Base-by-base conservation (phyloP, 1,140 invertebrate species). In the Meteorus sp. region DNA sequence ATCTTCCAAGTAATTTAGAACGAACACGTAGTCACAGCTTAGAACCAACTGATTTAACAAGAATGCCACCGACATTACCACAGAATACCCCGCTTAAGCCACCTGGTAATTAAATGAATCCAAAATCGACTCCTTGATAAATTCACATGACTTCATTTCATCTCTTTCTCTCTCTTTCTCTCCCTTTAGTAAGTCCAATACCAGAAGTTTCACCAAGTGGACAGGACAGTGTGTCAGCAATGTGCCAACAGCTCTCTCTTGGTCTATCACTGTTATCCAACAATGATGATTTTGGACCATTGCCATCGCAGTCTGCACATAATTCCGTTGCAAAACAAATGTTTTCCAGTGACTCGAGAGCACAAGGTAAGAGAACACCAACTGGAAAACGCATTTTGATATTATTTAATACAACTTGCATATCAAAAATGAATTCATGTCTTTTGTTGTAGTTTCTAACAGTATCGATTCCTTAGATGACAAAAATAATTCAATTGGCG, bases 1-100 rank as follows among this genome's bases (percentile, higher is more conserved):
- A 97, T 81, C 84, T 98, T 73, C 95, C 95, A 48, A 96, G 94
- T 66, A 97, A 93, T 72, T 80, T 95, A 61, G 93, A 97, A 77
- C 86, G 95, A 68, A 84, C 85, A 60, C 79, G 84, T 56, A 84
- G 84, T 55, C 79, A 84, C 67, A 84, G 72, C 78, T 87, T 82
- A 81, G 88, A 81, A 76, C 83, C 69, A 72, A 79, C 79, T 19
- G 74, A 77, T 66, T 72, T 83, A 61, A 68, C 80, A 58, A 76
- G 79, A 44, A 62, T 80, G 64, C 73, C 76, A 44, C 72, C 75
- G 8, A 57, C 67, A 19, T 64, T 78, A 44, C 73, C 75, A 52
- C 76, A 82, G 50, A 75, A 77, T 43, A 68, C 77, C 68, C 75
- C 79, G 59, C 60, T 79, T 15, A 83, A 82, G 67, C 80, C 80